phyloP scores from a whole-genome alignment of 2,888 invertebrate genomes.

The Bombyx huttoni region DNA sequence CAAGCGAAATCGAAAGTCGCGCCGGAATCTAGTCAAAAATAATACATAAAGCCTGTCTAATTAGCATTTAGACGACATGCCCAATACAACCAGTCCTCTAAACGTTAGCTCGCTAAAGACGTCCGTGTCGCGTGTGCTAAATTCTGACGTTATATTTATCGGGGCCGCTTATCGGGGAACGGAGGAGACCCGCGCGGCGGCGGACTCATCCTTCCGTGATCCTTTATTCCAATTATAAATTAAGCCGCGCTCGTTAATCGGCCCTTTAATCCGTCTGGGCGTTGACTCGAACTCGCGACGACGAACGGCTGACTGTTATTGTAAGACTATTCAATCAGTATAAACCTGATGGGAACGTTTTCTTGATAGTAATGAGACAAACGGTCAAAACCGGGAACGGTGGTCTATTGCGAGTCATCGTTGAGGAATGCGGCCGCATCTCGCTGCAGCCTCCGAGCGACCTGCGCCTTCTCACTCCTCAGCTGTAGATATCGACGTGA shows the following conservation, averaged over 20 bases:
- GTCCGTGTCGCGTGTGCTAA: no score
- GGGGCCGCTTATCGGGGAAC: not conserved
- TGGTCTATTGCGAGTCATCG: constrained; percentile 38
- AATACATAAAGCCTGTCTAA: not conserved
- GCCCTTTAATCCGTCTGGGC: constrained; percentile 68
- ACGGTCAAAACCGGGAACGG: constrained; percentile 14
- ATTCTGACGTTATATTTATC: no score
- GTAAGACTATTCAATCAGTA: not conserved
- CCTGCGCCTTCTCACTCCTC: constrained; percentile 9
- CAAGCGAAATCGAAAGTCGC: constrained; percentile 72
- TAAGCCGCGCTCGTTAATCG: constrained; percentile 63
- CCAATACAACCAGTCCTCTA: not conserved
- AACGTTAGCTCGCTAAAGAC: not conserved
- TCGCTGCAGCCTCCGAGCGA: constrained; percentile 28
- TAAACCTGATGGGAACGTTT: constrained; percentile 2
- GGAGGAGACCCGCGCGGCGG: no score
- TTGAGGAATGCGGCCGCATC: constrained; percentile 54
- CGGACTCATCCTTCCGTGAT: constrained; percentile 36
- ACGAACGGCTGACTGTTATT: constrained; percentile 26
- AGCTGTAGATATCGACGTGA: constrained; percentile 45
- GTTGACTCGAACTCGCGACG: constrained; percentile 48
- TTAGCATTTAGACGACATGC: not conserved
- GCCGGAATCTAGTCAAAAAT: constrained; percentile 27
- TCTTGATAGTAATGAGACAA: not conserved
- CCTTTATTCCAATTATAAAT: constrained; percentile 66